Conservation (phyloP, 2,113 vertebrate species). For the Gasterosteus aculeatus region DNA sequence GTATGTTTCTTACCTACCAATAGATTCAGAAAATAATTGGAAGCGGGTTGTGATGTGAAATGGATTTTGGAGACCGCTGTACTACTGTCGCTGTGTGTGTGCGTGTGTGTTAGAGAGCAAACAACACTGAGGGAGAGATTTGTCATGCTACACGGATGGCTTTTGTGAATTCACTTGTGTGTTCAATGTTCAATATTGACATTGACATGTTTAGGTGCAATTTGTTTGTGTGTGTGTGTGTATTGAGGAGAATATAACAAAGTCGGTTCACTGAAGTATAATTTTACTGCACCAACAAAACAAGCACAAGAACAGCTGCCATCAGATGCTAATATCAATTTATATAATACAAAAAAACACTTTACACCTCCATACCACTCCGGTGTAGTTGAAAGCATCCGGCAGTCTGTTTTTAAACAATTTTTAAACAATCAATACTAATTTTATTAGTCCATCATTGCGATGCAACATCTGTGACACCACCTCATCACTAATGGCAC, state of each 20-base stretch:
- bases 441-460: neutral
- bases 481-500: slow-evolving; percentile 36
- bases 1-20: slow-evolving; percentile 22
- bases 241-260: neutral
- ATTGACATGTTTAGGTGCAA: slow-evolving; percentile 11
- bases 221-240: neutral
- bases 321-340: slow-evolving; percentile 4
- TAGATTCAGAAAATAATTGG: slow-evolving; percentile 51
- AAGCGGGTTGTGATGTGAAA: slow-evolving; percentile 45
- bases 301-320: neutral
- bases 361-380: neutral
- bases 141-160: slow-evolving; percentile 40
- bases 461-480: slow-evolving; percentile 44
- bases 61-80: slow-evolving; percentile 46
- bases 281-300: neutral
- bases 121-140: slow-evolving; percentile 14
- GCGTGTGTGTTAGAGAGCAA: slow-evolving; percentile 1
- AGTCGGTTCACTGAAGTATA: slow-evolving; percentile 5
- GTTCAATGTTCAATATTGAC: slow-evolving; percentile 11
- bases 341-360: neutral
- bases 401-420: neutral
- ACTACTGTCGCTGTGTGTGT: slow-evolving; percentile 11
- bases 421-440: neutral
- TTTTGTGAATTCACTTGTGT: slow-evolving; percentile 34
- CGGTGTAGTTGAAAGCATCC: neutral